Evolutionary conservation across 2,113 vertebrate genomes (phyloP), one percentile per base, ranked within the genome.

Genomic region (Lanius collurio): DNA sequence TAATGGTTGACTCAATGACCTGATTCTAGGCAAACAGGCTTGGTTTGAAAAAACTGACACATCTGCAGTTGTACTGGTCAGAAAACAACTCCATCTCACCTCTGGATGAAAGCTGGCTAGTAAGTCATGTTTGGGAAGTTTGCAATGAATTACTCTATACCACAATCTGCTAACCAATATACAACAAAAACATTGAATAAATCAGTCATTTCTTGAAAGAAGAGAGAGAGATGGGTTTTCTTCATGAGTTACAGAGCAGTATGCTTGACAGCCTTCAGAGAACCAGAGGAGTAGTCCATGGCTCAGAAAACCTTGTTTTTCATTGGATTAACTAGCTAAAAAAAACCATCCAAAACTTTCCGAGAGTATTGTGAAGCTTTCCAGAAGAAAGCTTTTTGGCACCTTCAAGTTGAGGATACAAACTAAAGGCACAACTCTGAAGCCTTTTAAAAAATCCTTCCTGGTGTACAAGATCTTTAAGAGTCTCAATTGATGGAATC

Each of bases 1-100:
- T 42, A 47, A 18, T 15, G 26, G 20, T 0, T 47, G 41, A 42
- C 26, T 42, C 1, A 0, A 11, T 39, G 2, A 31, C 23, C n/a
- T 24, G 21, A 33, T 24, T 49, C 21, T 7, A 76, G 10, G 18
- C 15, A 81, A 62, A 23, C n/a, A 28, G 30, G 10, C 24, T 13
- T 18, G 12, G 37, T 12, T 15, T 50, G 10, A 35, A 57, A 87
- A 59, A 37, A 9, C 3, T 11, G 9, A 56, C 35, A 20, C 15
- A 65, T 20, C 27, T n/a, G 17, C 35, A 65, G 13, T 15, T 50
- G 10, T 2, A 41, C 22, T 37, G n/a, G 28, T 88, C 47, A 86
- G 17, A 57, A 49, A 71, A 59, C 27, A 89, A 35, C 15, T 62
- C 30, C 30, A 1, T 31, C 30, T 22, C 27, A 56, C 18, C 39